Conservation (phyloP, 1,140 invertebrate genomes). For the Chironomus striatipennis region DNA sequence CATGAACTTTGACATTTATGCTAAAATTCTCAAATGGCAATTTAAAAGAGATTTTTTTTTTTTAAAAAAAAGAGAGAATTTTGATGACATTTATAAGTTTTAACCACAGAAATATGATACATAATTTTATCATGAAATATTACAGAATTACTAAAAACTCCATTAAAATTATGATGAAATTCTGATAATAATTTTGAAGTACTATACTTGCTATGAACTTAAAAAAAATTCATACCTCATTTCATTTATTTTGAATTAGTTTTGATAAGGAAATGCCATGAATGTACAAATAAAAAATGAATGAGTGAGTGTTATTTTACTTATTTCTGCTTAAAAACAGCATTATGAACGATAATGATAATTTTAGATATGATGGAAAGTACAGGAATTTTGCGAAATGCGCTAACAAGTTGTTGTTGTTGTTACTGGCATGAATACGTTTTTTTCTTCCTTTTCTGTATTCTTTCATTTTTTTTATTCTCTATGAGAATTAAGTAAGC, state of each 20-base stretch:
- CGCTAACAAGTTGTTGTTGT: background rate
- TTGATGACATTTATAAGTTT: too few species aligned
- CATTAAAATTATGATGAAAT: background rate
- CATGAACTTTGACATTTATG: too few species aligned
- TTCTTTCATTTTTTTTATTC: too few species aligned
- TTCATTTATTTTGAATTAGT: slow-evolving; percentile 6
- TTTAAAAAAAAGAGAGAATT: too few species aligned
- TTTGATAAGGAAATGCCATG: background rate
- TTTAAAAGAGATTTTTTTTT: too few species aligned
- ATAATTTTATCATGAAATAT: too few species aligned
- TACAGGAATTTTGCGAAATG: background rate
- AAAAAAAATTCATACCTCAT: background rate
- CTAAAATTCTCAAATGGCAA: too few species aligned
- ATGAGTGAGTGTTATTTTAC: background rate
- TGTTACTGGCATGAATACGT: background rate
- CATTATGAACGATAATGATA: background rate
- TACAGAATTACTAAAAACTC: too few species aligned
- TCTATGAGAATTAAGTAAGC: too few species aligned
- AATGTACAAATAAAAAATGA: background rate
- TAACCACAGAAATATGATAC: too few species aligned
- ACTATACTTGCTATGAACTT: background rate
- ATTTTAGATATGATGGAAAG: background rate
- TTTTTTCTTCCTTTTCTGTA: background rate
- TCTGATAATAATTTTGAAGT: background rate
- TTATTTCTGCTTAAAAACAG: background rate